These are phyloP conservation scores for Nomia melanderi DNA, from an alignment of 1,140 invertebrate species.

Conservation along the genomic window DNA sequence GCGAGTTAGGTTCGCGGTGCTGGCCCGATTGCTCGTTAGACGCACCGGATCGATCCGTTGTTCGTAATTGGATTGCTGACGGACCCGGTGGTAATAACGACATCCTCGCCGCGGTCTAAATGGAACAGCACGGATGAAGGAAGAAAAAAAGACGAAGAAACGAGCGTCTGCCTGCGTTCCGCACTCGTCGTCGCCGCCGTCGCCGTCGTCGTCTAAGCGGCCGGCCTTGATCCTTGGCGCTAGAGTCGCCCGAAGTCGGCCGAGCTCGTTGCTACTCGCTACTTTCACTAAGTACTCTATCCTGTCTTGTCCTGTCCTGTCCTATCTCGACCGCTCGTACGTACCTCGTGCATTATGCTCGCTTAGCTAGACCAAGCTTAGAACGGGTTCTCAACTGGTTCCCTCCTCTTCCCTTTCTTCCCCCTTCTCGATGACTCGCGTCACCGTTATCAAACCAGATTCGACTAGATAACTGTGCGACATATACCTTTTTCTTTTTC, in stretches of 20 bases:
- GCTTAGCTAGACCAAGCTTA: slow-evolving; percentile 59
- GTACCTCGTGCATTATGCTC: slow-evolving; percentile 62
- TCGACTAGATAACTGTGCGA: slow-evolving; percentile 14
- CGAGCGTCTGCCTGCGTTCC: slow-evolving; percentile 55
- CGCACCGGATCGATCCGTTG: background rate
- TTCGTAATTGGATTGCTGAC: background rate
- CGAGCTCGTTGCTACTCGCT: slow-evolving; percentile 61
- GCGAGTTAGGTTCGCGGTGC: background rate
- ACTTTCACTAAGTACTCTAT: slow-evolving; percentile 75
- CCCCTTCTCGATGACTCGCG: background rate
- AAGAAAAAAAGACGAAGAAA: too few relatives aligned
- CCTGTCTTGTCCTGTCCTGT: slow-evolving; percentile 55
- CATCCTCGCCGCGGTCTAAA: background rate
- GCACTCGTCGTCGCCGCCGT: slow-evolving; percentile 36
- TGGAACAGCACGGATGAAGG: slow-evolving; percentile 33
- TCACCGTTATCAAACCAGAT: slow-evolving; percentile 38
- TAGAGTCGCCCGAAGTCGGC: slow-evolving; percentile 70
- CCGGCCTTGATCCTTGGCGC: slow-evolving; percentile 78
- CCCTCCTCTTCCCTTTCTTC: slow-evolving; percentile 14
- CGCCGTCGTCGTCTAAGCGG: slow-evolving; percentile 58
- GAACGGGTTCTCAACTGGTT: slow-evolving; percentile 64
- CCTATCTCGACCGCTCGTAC: slow-evolving; percentile 47
- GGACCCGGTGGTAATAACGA: too few relatives aligned
- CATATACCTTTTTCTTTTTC: slow-evolving; percentile 22
- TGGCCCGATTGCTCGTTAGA: background rate